Evolutionary conservation across 2,888 invertebrate genomes (phyloP).

Genomic region (Malthinus flaveolus): DNA sequence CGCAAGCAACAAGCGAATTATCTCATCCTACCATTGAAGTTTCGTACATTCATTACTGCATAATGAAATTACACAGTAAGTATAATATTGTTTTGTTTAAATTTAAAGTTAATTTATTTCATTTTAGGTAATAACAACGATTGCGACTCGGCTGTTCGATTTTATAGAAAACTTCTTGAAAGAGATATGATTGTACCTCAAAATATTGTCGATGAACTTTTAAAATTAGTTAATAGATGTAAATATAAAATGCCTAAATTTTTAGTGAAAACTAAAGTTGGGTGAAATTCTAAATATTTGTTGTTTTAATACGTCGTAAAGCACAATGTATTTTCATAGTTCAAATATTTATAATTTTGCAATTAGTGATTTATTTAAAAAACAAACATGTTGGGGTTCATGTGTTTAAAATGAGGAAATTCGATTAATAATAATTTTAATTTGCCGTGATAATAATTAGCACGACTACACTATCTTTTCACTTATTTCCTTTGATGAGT

Average conservation of each 20-base stretch:
- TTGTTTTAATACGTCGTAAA: neutral
- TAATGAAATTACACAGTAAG: constrained; percentile 60
- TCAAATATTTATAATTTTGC: too few species aligned
- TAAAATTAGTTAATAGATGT: constrained; percentile 28
- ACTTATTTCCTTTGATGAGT: too few species aligned
- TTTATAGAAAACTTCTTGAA: constrained; percentile 59
- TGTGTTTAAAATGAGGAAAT: too few species aligned
- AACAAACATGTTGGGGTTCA: too few species aligned
- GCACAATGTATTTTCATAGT: too few species aligned
- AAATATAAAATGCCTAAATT: constrained; percentile 31
- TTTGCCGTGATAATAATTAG: too few species aligned
- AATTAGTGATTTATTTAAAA: too few species aligned
- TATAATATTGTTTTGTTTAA: constrained; percentile 25
- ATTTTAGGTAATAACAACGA: constrained; percentile 57
- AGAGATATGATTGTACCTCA: constrained; percentile 52
- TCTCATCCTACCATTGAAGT: constrained; percentile 46
- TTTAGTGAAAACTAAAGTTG: constrained; percentile 4
- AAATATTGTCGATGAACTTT: constrained; percentile 47
- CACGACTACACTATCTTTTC: neutral
- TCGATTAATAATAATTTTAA: too few species aligned
- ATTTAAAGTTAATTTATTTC: constrained; percentile 16
- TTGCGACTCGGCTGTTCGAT: constrained; percentile 51
- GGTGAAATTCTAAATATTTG: neutral
- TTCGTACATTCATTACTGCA: constrained; percentile 55
- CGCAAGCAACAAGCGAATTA: constrained; percentile 37